Conservation (phyloP, 2,797 vertebrate genomes). For the Falco novaeseelandiae region DNA sequence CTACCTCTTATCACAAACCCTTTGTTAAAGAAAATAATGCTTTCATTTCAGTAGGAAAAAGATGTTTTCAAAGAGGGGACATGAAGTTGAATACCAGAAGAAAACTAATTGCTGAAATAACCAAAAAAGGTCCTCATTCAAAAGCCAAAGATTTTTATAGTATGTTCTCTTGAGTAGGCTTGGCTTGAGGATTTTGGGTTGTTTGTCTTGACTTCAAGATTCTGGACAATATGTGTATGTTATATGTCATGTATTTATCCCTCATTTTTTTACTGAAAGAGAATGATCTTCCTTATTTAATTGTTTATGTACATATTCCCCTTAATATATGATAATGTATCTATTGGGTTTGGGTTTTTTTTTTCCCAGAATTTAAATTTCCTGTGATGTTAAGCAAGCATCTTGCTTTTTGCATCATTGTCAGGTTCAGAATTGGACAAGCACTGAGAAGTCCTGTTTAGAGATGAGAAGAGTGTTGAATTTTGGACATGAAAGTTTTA, state of each 20-base stretch:
- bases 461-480: not conserved
- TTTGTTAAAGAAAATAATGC: not conserved
- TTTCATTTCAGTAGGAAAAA: not conserved
- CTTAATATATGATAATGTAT: not conserved
- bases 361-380: not conserved
- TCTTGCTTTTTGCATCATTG: not conserved
- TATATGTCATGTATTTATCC: not conserved
- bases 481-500: not conserved
- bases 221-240: not conserved
- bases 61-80: not conserved
- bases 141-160: not conserved
- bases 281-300: not conserved
- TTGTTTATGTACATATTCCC: not conserved
- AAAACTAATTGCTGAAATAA: not conserved
- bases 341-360: rapidly evolving
- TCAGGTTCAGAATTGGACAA: not conserved
- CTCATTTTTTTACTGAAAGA: not conserved
- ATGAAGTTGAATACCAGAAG: not conserved
- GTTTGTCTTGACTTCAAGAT: not conserved
- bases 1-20: not conserved
- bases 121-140: not conserved
- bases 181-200: not conserved
- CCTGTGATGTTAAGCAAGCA: not conserved
- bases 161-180: not conserved
- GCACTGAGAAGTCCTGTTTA: not conserved